These are phyloP conservation scores for Tiphia femorata DNA, from an alignment of 2,888 invertebrate genomes.

Conservation along the genomic window DNA sequence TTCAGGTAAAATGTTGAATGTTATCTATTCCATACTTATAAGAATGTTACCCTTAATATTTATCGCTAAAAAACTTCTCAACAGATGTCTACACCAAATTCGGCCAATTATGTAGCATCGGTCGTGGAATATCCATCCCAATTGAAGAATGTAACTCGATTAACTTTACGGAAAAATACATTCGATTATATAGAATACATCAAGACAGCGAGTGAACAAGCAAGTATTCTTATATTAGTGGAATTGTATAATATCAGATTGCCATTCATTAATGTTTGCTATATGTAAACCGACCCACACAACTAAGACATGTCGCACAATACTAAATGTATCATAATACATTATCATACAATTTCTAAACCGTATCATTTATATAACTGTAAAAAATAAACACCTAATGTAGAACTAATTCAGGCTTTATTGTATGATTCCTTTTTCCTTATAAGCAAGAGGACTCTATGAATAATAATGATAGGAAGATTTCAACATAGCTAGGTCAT, in stretches of 20 bases:
- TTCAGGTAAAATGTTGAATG: too few relatives aligned
- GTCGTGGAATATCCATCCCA: slow-evolving; percentile 52
- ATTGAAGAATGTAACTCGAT: slow-evolving; percentile 5
- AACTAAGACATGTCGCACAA: not conserved
- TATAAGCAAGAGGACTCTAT: too few relatives aligned
- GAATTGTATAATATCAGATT: not conserved
- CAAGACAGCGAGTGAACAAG: slow-evolving; percentile 36
- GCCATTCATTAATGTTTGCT: not conserved
- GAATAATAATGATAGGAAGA: too few relatives aligned
- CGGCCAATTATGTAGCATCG: slow-evolving; percentile 47
- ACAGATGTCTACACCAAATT: slow-evolving; percentile 34
- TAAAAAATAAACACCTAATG: not conserved
- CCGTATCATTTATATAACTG: not conserved
- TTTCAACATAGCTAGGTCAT: too few relatives aligned
- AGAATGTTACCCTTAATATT: too few relatives aligned
- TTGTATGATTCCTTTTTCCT: too few relatives aligned
- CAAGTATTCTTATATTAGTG: slow-evolving; percentile 25
- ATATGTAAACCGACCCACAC: not conserved
- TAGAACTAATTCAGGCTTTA: not conserved
- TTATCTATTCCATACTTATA: too few relatives aligned
- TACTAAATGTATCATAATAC: not conserved
- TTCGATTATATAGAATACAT: slow-evolving; percentile 38
- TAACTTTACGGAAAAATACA: slow-evolving; percentile 30
- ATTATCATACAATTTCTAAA: not conserved
- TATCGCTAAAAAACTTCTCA: too few relatives aligned